Evolutionary conservation across 2,797 vertebrate genomes (phyloP).

Genomic region (Sebastes reedi): DNA sequence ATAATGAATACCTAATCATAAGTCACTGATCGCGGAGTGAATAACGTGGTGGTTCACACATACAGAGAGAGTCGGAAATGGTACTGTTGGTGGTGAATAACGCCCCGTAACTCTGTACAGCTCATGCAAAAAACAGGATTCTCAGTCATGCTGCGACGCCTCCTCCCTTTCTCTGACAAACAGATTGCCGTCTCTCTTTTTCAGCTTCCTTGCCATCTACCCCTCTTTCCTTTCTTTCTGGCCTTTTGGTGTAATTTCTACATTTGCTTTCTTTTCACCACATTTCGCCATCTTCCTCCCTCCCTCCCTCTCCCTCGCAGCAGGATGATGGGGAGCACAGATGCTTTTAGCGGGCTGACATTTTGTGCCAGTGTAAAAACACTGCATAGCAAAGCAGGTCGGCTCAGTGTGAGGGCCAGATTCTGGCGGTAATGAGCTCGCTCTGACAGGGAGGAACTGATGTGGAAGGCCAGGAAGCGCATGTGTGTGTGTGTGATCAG

Average conservation of each 20-base stretch:
- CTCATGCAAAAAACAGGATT: constrained; percentile 36
- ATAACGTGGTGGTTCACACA: not conserved
- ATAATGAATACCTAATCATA: constrained; percentile 36
- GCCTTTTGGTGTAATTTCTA: constrained; percentile 40
- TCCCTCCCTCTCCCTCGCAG: constrained; percentile 46
- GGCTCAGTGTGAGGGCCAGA: constrained; percentile 76
- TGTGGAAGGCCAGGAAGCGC: constrained; percentile 64
- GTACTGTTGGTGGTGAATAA: constrained; percentile 37
- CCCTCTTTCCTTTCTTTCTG: constrained; percentile 27
- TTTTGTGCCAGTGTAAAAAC: constrained; percentile 76
- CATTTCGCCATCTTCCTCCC: constrained; percentile 26
- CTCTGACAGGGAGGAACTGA: constrained; percentile 73
- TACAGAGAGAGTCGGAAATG: constrained; percentile 6
- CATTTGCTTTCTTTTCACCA: constrained; percentile 50
- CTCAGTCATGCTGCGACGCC: constrained; percentile 31
- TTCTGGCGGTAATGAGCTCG: constrained; percentile 75
- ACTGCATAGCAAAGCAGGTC: constrained; percentile 76
- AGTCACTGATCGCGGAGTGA: constrained; percentile 24
- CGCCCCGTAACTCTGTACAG: not conserved
- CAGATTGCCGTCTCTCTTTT: constrained; percentile 34
- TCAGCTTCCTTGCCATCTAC: constrained; percentile 4
- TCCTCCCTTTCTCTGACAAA: constrained; percentile 35
- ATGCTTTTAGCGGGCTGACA: constrained; percentile 80
- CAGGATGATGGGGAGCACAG: constrained; percentile 53
- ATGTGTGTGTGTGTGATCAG: constrained; percentile 34